A percentile compares a stretch with the other conserved stretches of the same genome.
Conservation (phyloP, 2,797 vertebrate genomes). For the Prunella strophiata region DNA sequence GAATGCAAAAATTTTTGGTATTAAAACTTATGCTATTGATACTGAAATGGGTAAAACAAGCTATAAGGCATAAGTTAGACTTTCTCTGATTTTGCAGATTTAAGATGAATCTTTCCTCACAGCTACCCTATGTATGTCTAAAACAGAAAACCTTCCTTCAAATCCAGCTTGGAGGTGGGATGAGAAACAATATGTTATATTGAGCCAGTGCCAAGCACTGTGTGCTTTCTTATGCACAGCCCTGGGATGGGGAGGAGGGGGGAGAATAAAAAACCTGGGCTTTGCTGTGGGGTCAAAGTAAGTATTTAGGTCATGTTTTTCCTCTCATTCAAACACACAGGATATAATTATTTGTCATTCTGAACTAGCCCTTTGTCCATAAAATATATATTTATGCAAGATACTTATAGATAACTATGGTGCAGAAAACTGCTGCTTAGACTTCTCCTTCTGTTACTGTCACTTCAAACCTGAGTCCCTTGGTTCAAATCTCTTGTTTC, state of each 20-base stretch:
- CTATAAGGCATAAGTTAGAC: background rate
- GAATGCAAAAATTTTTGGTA: background rate
- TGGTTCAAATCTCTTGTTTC: background rate
- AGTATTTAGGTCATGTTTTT: background rate
- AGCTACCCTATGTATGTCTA: background rate
- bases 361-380: background rate
- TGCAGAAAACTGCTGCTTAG: background rate
- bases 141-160: background rate
- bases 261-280: background rate
- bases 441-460: background rate
- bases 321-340: background rate
- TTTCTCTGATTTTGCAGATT: background rate
- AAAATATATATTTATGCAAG: background rate
- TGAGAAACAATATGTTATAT: background rate
- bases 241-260: background rate
- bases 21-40: background rate
- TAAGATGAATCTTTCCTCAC: background rate
- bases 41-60: background rate
- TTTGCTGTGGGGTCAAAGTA: background rate
- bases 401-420: background rate
- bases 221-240: rapidly evolving
- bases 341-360: background rate
- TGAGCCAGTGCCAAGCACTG: background rate
- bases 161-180: background rate
- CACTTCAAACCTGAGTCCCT: background rate